Percentiles rank a stretch among this genome's conserved stretches.
phyloP scores from a whole-genome alignment of 2,113 vertebrate species.

The Serilophus lunatus region DNA sequence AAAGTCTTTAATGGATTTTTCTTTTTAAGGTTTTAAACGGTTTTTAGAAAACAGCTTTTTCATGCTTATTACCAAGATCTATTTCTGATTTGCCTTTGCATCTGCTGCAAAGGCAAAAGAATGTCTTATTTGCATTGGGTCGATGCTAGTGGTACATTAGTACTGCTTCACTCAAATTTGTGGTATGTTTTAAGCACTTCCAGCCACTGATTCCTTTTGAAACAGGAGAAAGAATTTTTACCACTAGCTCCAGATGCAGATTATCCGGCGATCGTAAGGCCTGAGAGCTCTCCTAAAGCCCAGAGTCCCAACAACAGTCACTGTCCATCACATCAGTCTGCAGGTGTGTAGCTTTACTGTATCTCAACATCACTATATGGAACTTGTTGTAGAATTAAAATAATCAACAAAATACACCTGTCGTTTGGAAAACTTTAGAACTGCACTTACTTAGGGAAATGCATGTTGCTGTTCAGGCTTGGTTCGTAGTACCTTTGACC shows the following conservation, averaged over 20 bases:
- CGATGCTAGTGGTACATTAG: background rate
- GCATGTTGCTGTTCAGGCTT: background rate
- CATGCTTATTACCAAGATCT: background rate
- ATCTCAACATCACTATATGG: too few relatives aligned
- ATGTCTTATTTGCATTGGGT: background rate
- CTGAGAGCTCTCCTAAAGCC: background rate
- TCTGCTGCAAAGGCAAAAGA: background rate
- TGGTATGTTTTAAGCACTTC: background rate
- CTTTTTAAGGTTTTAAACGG: background rate
- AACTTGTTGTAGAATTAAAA: background rate
- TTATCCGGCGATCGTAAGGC: background rate
- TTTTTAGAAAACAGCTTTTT: background rate
- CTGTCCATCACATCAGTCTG: background rate
- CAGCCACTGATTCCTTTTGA: background rate
- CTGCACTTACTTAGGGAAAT: background rate
- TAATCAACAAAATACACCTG: background rate
- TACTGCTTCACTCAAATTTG: background rate
- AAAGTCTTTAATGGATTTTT: background rate
- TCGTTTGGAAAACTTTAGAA: background rate
- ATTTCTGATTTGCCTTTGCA: background rate
- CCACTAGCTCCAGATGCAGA: background rate
- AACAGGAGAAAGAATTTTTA: conserved; percentile 45
- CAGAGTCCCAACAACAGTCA: background rate
- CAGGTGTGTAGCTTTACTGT: background rate
- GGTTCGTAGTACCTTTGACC: background rate